Percentiles rank a stretch among this genome's conserved stretches.
phyloP scores from a whole-genome alignment of 2,113 vertebrate species.

The Pygoscelis antarcticus region DNA sequence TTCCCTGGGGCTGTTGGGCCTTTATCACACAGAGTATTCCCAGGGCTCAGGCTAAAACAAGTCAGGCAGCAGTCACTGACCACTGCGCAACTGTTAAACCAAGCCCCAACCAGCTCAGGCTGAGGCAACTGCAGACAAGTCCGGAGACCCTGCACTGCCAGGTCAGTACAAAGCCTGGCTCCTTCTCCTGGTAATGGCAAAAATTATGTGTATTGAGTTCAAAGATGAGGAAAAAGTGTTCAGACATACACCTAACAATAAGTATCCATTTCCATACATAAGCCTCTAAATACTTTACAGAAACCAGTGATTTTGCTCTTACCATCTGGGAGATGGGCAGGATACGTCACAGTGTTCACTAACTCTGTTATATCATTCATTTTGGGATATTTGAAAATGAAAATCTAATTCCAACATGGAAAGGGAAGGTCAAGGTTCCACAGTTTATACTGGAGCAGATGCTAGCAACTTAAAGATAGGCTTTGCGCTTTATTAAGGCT shows the following conservation, averaged over 20 bases:
- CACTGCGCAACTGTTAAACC: neutral
- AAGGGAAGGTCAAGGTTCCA: neutral
- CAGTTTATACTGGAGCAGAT: rapidly evolving
- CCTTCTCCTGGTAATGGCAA: neutral
- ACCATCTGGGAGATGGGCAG: neutral
- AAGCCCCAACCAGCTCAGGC: neutral
- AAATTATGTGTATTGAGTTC: neutral
- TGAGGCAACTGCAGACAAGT: neutral
- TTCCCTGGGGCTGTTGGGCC: neutral
- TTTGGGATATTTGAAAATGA: neutral
- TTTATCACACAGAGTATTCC: neutral
- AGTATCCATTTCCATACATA: neutral
- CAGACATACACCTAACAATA: neutral
- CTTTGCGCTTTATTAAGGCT: neutral
- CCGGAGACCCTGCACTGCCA: neutral
- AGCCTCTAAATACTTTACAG: neutral
- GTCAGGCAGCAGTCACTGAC: neutral
- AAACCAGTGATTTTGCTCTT: neutral
- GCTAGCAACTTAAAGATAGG: neutral
- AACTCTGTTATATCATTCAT: neutral
- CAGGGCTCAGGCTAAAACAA: neutral
- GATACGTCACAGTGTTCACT: neutral
- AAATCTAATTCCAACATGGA: neutral
- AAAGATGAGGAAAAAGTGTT: neutral
- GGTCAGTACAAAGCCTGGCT: neutral